Conservation (phyloP, 2,797 vertebrate genomes). For the Anabacerthia variegaticeps region DNA sequence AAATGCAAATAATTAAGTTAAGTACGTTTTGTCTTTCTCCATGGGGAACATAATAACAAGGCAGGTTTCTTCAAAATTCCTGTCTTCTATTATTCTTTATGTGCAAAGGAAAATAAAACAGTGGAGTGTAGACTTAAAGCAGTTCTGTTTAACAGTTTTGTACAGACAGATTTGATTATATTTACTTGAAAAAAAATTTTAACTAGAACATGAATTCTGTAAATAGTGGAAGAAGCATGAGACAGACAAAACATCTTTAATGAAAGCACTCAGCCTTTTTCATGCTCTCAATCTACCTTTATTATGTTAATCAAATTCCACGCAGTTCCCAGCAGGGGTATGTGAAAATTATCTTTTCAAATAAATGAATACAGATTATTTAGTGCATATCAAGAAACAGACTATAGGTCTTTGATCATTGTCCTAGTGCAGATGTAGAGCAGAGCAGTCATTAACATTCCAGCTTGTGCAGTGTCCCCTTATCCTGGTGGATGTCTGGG, state of each 20-base stretch:
- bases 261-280: slow-evolving; percentile 5
- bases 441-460: not conserved
- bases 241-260: not conserved
- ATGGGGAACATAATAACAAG: not conserved
- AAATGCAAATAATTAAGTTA: not conserved
- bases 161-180: not conserved
- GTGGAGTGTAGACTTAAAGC: not conserved
- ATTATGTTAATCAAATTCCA: slow-evolving; percentile 45
- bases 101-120: not conserved
- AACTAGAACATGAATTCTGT: not conserved
- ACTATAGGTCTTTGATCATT: not conserved
- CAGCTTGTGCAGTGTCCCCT: not conserved
- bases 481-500: not conserved
- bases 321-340: not conserved
- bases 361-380: slow-evolving; percentile 21
- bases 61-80: not conserved
- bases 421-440: not conserved
- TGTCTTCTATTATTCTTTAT: not conserved
- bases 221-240: not conserved
- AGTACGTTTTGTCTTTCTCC: not conserved
- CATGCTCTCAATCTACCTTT: slow-evolving; percentile 16
- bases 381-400: slow-evolving; percentile 43
- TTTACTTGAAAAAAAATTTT: slow-evolving; percentile 22
- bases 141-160: not conserved
- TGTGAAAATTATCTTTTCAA: slow-evolving; percentile 34